A percentile compares a stretch with the other conserved stretches of the same genome.
Evolutionary conservation across 2,888 invertebrate genomes (phyloP).

Genomic region (Phortica okadai): DNA sequence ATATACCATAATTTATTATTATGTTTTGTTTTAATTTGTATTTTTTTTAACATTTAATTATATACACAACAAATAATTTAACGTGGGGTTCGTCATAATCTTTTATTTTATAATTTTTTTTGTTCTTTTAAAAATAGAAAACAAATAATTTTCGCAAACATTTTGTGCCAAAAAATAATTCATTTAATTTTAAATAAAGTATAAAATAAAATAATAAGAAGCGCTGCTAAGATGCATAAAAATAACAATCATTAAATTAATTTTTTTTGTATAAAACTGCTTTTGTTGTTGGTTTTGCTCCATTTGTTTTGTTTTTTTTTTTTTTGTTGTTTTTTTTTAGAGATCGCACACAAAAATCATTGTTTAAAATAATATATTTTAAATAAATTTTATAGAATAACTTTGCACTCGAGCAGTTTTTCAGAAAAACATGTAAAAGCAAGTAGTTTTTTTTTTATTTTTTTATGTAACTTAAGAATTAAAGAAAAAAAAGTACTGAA

Average conservation of each 20-base stretch:
- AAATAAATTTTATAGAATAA: constrained; percentile 57
- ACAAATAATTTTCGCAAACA: constrained; percentile 58
- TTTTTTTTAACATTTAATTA: constrained; percentile 63
- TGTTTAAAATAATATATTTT: constrained; percentile 45
- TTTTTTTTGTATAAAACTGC: constrained; percentile 47
- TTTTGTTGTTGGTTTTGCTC: constrained; percentile 30
- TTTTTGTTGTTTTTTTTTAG: constrained; percentile 48
- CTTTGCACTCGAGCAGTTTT: constrained; percentile 37
- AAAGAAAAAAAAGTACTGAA: constrained; percentile 26
- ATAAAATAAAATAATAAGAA: constrained; percentile 28
- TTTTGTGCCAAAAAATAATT: constrained; percentile 48
- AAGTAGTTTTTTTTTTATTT: constrained; percentile 56
- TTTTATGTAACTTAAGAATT: constrained; percentile 1
- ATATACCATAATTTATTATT: constrained; percentile 38
- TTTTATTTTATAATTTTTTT: constrained; percentile 40
- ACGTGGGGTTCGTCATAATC: constrained; percentile 61
- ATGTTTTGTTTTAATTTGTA: constrained; percentile 41
- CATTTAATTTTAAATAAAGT: constrained; percentile 34
- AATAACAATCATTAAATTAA: constrained; percentile 43
- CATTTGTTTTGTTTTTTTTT: constrained; percentile 49
- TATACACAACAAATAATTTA: constrained; percentile 70
- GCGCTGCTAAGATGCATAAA: constrained; percentile 28
- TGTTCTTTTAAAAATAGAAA: constrained; percentile 66
- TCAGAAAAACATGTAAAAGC: constrained; percentile 62
- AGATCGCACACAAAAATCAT: constrained; percentile 50